Evolutionary conservation across 2,797 vertebrate species (phyloP).

Genomic region (Diceros bicornis): DNA sequence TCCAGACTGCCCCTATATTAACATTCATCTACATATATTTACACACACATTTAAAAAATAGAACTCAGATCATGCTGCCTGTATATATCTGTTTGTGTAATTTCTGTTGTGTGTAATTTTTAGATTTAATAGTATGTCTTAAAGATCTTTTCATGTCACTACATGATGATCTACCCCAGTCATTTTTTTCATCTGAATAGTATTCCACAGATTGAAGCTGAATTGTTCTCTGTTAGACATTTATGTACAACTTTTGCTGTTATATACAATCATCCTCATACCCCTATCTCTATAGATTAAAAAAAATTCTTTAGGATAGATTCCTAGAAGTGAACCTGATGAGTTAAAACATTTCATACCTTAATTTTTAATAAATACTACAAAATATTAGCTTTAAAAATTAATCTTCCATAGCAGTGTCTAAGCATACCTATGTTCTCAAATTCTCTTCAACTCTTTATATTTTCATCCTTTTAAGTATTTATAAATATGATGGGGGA

Average conservation of each 20-base stretch:
- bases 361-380: neutral
- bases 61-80: neutral
- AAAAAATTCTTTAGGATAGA: neutral
- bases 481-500: neutral
- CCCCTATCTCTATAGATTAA: neutral
- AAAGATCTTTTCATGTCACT: neutral
- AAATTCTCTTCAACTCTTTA: neutral
- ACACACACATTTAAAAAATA: neutral
- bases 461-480: neutral
- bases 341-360: neutral
- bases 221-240: neutral
- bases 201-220: neutral
- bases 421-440: neutral
- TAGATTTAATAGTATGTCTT: neutral
- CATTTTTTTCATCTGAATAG: neutral
- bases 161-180: neutral
- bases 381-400: neutral
- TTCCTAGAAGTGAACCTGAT: neutral
- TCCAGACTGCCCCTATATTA: neutral
- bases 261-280: neutral
- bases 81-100: neutral
- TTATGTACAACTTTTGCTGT: neutral
- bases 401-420: neutral
- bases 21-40: neutral
- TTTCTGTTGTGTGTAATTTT: neutral